Evolutionary conservation across 35 echinoderm and acorn worm genomes (phyloP).

Genomic region (Chiridota heheva): DNA sequence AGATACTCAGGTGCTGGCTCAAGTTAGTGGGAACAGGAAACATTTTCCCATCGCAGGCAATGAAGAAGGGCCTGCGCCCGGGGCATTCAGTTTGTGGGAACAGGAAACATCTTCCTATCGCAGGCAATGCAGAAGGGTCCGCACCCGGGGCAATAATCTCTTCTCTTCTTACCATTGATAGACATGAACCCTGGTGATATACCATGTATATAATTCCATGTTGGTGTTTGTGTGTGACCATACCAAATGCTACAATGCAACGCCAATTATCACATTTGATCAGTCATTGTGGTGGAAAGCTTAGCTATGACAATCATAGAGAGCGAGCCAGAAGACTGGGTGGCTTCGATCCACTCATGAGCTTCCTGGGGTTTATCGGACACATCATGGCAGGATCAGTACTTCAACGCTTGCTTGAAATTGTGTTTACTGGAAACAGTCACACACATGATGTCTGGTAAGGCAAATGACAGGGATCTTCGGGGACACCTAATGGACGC

Average conservation of each 20-base stretch:
- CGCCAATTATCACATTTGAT: slow-evolving; percentile 51
- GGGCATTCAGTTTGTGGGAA: too few relatives aligned
- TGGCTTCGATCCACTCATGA: slow-evolving; percentile 62
- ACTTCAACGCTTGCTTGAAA: slow-evolving; percentile 16
- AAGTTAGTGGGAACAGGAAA: too few relatives aligned
- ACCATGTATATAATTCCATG: slow-evolving; percentile 47
- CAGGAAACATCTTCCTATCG: too few relatives aligned
- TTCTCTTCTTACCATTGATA: slow-evolving; percentile 46
- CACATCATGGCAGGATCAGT: slow-evolving; percentile 44
- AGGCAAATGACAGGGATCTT: slow-evolving; percentile 53
- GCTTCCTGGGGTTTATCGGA: slow-evolving; percentile 58
- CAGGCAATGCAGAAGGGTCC: slow-evolving; percentile 29
- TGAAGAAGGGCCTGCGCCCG: slow-evolving; percentile 33
- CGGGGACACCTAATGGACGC: slow-evolving; percentile 47
- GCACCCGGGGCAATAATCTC: slow-evolving; percentile 40
- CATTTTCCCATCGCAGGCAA: too few relatives aligned
- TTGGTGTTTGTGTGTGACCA: slow-evolving; percentile 36
- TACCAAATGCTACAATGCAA: slow-evolving; percentile 41
- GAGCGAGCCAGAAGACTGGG: slow-evolving; percentile 24
- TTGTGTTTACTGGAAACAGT: slow-evolving; percentile 58
- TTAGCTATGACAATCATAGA: slow-evolving; percentile 44
- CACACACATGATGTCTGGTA: slow-evolving; percentile 49
- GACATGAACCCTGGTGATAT: slow-evolving; percentile 54
- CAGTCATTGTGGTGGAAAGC: slow-evolving; percentile 69
- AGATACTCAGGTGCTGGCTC: too few relatives aligned